Base-by-base conservation (phyloP, 2,113 vertebrate genomes). In the Thomomys bottae region DNA sequence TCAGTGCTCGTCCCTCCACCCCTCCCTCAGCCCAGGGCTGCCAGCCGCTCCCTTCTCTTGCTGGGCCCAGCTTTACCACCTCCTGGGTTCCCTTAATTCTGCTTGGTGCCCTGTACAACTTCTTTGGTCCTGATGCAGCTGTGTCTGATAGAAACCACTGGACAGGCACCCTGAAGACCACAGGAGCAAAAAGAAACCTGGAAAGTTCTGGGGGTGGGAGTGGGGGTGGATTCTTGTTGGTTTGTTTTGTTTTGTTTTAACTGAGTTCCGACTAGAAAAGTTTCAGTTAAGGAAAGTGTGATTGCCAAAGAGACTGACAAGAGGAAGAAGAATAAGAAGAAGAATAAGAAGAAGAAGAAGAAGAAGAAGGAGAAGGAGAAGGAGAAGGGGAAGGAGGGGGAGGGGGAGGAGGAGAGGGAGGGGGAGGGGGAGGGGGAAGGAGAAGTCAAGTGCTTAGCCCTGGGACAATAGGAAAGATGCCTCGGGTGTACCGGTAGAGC, bases 41-140 rank as follows among this genome's bases (percentile, higher is more conserved):
- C 61, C 36, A 17, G 32, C 5, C 11, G 59, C 32, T 17, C 26
- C 38, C 32, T 4, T 18, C 5, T 68, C 78, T 28, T 32, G 20
- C 26, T 34, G 36, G 15, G 6, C 45, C 42, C 38, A 5, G 10
- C 0, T 1, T 12, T 40, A 26, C 34, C 40, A 38, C 30, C 68
- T 10, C 21, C 49, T 49, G 21, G 23, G 5, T 49, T 79, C 75
- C 66, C 59, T 91, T 32, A 66, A 40, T 63, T 71, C 28, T 34
- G 20, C 67, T 63, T 6, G 12, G 26, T 49, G 23, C 15, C 14
- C 54, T 0, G 0, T 6, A 1, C 17, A 20, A 26, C 12, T 32
- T 32, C n/a, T 26, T 23, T 24, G 38, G 67, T 68, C 72, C 32
- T 45, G 12, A 8, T 38, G 64, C 32, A 11, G 26, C 45, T 75